These are phyloP conservation scores for Saccostrea glomerata DNA, from an alignment of 1,140 invertebrate genomes.

Conservation along the genomic window DNA sequence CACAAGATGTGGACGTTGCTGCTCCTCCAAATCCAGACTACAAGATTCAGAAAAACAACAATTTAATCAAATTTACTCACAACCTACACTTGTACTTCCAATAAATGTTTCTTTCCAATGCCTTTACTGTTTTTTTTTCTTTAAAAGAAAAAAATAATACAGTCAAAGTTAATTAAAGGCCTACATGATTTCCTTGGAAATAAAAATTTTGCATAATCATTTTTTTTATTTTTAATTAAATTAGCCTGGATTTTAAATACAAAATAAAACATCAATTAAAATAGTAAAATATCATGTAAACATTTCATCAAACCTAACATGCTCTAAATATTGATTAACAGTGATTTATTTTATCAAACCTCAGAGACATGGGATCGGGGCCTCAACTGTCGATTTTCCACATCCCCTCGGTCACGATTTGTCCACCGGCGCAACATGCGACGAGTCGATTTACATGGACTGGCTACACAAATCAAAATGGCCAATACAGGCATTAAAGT, in stretches of 20 bases:
- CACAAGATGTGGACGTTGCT: conserved; percentile 58
- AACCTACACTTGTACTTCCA: no score
- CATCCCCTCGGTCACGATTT: conserved; percentile 51
- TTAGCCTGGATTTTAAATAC: no score
- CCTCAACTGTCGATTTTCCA: conserved; percentile 58
- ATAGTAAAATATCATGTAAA: no score
- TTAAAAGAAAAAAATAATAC: no score
- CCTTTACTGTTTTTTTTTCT: no score
- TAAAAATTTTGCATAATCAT: no score
- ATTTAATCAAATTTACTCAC: no score
- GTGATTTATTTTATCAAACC: conserved; percentile 39
- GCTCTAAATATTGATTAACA: background rate
- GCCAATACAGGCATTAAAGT: conserved; percentile 59
- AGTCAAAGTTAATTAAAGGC: no score
- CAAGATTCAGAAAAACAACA: background rate
- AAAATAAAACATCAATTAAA: no score
- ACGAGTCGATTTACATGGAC: conserved; percentile 55
- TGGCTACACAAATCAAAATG: conserved; percentile 56
- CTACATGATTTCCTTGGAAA: no score
- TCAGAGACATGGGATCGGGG: conserved; percentile 54
- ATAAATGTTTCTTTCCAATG: no score
- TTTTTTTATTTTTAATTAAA: no score
- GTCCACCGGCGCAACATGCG: conserved; percentile 58
- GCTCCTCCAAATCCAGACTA: conserved; percentile 61
- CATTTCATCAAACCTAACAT: background rate